A percentile compares a stretch with the other conserved stretches of the same genome.
Evolutionary conservation across 2,113 vertebrate species (phyloP).

Genomic region (Crotalus tigris): DNA sequence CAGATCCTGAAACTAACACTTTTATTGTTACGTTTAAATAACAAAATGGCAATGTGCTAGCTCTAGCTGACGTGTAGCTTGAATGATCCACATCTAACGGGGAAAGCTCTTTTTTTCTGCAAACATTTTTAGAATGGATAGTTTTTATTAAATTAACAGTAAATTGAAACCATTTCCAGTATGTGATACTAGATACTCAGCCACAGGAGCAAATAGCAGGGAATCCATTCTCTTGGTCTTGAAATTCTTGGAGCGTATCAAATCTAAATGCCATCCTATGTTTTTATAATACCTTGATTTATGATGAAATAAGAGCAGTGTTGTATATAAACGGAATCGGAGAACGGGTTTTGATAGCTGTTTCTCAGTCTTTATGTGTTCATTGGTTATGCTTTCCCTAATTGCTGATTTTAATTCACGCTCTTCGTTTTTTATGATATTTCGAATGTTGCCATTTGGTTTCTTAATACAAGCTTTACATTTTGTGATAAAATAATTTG

Average conservation of each 20-base stretch:
- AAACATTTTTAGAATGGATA: background rate
- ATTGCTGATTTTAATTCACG: background rate
- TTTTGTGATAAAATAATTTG: background rate
- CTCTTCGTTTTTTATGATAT: background rate
- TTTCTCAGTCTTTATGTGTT: conserved; percentile 47
- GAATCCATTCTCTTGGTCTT: background rate
- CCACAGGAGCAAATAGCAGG: background rate
- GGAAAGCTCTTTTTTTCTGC: conserved; percentile 1
- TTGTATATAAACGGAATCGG: background rate
- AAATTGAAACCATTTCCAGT: background rate
- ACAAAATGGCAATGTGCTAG: conserved; percentile 2
- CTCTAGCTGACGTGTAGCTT: background rate
- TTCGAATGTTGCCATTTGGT: background rate
- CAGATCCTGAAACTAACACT: background rate
- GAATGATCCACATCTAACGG: background rate
- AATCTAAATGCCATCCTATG: background rate
- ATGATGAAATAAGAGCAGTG: background rate
- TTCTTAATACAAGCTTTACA: background rate
- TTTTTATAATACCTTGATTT: background rate
- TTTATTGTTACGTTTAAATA: background rate
- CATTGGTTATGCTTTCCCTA: background rate
- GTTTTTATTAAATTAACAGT: background rate
- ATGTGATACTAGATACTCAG: background rate
- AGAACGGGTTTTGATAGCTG: background rate
- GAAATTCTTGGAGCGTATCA: background rate